Evolutionary conservation across 2,888 invertebrate species (phyloP), one percentile per base, ranked within the genome.

Genomic region (Ligdia adustata): DNA sequence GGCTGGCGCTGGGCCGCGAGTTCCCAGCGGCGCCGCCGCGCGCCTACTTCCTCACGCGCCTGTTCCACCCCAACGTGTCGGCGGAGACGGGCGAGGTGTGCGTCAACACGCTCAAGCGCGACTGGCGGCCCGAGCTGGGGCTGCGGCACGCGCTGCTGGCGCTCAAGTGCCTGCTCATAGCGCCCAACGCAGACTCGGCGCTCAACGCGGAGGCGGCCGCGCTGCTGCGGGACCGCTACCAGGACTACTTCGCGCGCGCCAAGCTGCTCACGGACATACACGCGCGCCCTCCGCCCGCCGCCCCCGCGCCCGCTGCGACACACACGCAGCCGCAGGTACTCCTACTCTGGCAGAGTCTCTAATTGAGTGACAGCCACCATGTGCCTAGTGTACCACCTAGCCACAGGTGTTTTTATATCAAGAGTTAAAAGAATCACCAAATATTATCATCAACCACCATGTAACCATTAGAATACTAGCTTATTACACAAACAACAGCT

Each of bases 31-130:
- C 95, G 64, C 97, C 98, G 60, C 98, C 98, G 32, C 98, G 98
- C 88, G 98, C 96, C 44, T 95, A 91, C 89, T 99, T 99, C 85
- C 91, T 97, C 52, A 99, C 98, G 41, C 97, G 96, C 92, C 97
- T 99, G 76, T 99, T 99, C 91, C 98, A 99, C 87, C 98, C 98
- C 14, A 99, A 99, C 91, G 98, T 99, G 64, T 95, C 98, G 34
- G 90, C 93, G 52, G 96, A 95, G 89, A 52, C 69, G 16, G 98
- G 98, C 51, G 98, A 98, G 88, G 98, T 99, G 73, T 99, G 98
- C 90, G 98, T 98, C 4, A 97, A 98, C 87, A 98, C 98, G 51
- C 91, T 99, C 54, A 97, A 97, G 86, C 97, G 96, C 88, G 98
- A 98, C 91, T 98, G 98, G 98, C 97, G 97, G 79, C 94, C 97